phyloP scores from a whole-genome alignment of 2,797 vertebrate genomes.

The Aplochiton taeniatus region DNA sequence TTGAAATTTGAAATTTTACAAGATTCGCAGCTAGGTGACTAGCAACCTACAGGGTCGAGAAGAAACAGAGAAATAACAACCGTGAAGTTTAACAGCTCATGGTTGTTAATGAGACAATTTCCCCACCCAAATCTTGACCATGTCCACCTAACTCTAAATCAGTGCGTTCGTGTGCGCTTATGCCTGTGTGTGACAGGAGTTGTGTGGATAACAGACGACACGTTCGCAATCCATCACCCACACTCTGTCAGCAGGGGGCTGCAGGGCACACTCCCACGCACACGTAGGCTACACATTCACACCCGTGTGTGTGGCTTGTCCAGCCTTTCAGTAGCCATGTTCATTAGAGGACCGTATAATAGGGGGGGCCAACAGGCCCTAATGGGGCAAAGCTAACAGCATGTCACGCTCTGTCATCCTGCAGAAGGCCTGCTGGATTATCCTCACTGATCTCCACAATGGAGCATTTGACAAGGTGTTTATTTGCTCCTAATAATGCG shows the following conservation, averaged over 20 bases:
- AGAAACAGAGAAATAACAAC: constrained; percentile 35
- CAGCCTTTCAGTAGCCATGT: constrained; percentile 43
- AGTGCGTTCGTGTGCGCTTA: constrained; percentile 32
- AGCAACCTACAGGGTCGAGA: no score
- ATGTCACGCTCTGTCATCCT: constrained; percentile 48
- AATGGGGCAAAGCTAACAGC: constrained; percentile 55
- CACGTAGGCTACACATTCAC: not conserved
- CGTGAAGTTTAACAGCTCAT: constrained; percentile 18
- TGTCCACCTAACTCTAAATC: not conserved
- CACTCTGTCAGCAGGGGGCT: constrained; percentile 63
- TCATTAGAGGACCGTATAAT: constrained; percentile 43
- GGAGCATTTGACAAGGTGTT: constrained; percentile 33
- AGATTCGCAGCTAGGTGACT: no score
- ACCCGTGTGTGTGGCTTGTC: not conserved
- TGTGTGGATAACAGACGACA: constrained; percentile 41
- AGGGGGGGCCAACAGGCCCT: constrained; percentile 47
- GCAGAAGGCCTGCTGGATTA: constrained; percentile 20
- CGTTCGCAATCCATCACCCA: constrained; percentile 64
- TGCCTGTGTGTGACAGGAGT: constrained; percentile 16
- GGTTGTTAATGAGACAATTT: constrained; percentile 39
- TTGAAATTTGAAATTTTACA: no score
- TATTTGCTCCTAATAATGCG: constrained; percentile 48
- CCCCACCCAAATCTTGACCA: not conserved
- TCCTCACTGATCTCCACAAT: constrained; percentile 39
- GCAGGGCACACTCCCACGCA: constrained; percentile 18